These are phyloP conservation scores for Bucorvus abyssinicus DNA, from an alignment of 2,797 vertebrate species.

Conservation along the genomic window DNA sequence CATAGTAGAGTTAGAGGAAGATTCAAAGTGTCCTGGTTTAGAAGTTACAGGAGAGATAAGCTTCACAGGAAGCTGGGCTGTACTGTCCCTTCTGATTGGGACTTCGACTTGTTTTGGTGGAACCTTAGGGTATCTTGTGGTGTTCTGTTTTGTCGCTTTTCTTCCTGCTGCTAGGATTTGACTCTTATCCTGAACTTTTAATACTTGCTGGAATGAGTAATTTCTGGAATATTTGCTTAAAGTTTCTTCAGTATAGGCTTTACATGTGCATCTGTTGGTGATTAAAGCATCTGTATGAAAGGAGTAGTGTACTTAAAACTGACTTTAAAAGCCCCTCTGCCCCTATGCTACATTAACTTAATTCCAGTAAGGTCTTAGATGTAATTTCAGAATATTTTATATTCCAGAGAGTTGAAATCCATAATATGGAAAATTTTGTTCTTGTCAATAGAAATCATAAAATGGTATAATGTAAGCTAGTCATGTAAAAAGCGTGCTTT, in stretches of 20 bases:
- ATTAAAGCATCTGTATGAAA: conserved; percentile 55
- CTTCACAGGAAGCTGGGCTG: background rate
- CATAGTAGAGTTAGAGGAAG: background rate
- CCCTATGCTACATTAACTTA: conserved; percentile 5
- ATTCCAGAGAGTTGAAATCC: conserved; percentile 16
- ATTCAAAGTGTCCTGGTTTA: background rate
- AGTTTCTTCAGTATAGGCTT: background rate
- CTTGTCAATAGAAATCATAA: conserved; percentile 1
- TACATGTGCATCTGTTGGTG: conserved; percentile 40
- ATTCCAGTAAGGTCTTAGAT: conserved; percentile 36
- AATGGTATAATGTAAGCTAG: background rate
- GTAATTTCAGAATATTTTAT: conserved; percentile 30
- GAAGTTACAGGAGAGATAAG: background rate
- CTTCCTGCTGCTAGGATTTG: background rate
- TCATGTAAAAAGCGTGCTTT: background rate
- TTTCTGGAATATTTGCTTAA: conserved; percentile 14
- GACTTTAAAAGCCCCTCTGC: conserved; percentile 21
- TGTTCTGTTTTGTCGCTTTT: background rate
- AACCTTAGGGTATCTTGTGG: background rate
- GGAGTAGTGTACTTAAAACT: conserved; percentile 35
- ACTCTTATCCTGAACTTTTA: background rate
- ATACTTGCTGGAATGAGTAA: background rate
- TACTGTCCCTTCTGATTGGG: background rate
- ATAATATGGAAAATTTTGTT: background rate
- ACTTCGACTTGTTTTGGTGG: background rate